phyloP scores from a whole-genome alignment of 1,140 invertebrate genomes.

The Euwallacea similis region DNA sequence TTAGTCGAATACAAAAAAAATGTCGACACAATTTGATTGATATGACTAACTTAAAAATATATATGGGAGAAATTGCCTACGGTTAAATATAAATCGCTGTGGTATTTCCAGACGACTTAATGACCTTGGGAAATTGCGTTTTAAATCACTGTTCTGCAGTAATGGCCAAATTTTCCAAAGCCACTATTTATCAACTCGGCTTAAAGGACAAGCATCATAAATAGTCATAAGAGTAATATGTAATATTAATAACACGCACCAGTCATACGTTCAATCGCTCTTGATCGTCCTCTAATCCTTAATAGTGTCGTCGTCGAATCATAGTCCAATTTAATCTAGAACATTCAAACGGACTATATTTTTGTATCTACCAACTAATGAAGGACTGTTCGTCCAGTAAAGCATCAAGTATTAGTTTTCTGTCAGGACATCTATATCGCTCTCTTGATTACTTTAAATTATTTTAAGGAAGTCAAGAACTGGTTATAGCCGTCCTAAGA shows the following conservation, averaged over 20 bases:
- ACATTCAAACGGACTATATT: neutral
- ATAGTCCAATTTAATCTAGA: conserved; percentile 1
- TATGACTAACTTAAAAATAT: conserved; percentile 29
- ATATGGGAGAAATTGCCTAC: conserved; percentile 24
- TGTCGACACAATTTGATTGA: conserved; percentile 25
- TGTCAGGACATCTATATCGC: no score
- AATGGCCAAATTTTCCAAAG: neutral
- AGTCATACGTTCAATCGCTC: conserved; percentile 35
- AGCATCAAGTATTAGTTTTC: neutral
- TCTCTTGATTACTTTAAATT: neutral
- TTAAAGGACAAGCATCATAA: conserved; percentile 47
- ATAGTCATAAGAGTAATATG: conserved; percentile 43
- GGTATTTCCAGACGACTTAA: conserved; percentile 14
- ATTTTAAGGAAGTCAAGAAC: neutral
- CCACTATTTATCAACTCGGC: conserved; percentile 12
- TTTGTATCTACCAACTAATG: neutral
- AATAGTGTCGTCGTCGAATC: conserved; percentile 15
- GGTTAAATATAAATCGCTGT: conserved; percentile 26
- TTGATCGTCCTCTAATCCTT: conserved; percentile 51
- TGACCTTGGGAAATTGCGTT: neutral
- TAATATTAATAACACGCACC: conserved; percentile 40
- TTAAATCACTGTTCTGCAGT: no score
- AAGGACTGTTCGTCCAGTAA: neutral
- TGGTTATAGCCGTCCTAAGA: neutral
- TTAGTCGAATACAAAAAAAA: conserved; percentile 24